These are phyloP conservation scores for Umimayanthus kanabou DNA, from an alignment of 92 coral and sea anemone species.

Conservation along the genomic window DNA sequence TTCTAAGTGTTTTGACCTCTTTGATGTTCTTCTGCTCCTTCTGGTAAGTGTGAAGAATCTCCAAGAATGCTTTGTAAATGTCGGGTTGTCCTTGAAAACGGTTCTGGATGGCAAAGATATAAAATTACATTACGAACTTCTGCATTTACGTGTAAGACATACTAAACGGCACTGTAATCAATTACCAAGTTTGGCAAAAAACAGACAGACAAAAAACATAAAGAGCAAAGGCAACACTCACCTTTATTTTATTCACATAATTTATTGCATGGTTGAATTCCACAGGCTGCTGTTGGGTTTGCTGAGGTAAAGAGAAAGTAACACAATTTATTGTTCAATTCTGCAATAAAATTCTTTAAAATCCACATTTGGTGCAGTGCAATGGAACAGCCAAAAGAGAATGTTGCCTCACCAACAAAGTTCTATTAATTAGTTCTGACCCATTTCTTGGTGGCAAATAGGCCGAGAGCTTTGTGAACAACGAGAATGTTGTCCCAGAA, in stretches of 20 bases:
- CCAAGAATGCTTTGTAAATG: constrained; percentile 94
- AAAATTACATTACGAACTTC: background rate
- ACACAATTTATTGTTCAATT: background rate
- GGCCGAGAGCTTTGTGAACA: no score
- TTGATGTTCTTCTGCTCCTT: constrained; percentile 96
- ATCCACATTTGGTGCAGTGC: no score
- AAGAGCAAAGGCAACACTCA: background rate
- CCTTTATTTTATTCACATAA: constrained; percentile 98
- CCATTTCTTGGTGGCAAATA: no score
- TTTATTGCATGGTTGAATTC: constrained; percentile 99
- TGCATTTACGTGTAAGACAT: no score
- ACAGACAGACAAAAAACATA: background rate
- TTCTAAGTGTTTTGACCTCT: constrained; percentile 61
- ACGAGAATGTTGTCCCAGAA: no score
- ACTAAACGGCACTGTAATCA: no score
- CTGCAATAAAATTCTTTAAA: no score
- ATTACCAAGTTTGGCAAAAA: background rate
- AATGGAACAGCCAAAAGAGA: background rate
- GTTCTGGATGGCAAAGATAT: constrained; percentile 53
- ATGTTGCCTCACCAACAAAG: no score
- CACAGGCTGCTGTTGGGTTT: constrained; percentile 87
- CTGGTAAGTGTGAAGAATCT: constrained; percentile 96
- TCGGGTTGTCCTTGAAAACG: constrained; percentile 99
- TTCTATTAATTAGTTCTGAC: no score
- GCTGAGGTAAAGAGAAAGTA: background rate